These are phyloP conservation scores for Eupithecia insigniata DNA, from an alignment of 2,888 invertebrate genomes.

Conservation along the genomic window DNA sequence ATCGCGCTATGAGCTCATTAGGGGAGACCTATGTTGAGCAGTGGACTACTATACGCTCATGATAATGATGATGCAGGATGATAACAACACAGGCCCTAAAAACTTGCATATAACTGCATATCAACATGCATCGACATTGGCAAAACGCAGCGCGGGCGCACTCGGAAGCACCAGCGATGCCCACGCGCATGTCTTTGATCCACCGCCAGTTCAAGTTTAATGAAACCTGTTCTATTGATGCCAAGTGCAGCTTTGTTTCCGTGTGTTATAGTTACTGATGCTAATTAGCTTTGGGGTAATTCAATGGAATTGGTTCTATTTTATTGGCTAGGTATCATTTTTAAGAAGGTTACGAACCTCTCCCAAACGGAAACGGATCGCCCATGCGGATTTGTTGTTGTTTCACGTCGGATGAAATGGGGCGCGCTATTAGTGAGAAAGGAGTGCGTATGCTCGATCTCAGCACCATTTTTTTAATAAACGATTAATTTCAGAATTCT, in stretches of 20 bases:
- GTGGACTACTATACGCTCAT: too few species aligned
- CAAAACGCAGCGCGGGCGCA: conserved; percentile 31
- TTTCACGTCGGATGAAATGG: too few species aligned
- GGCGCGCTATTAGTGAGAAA: too few species aligned
- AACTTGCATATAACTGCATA: conserved; percentile 1
- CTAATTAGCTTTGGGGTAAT: conserved; percentile 3
- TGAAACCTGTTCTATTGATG: conserved; percentile 42
- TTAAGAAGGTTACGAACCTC: too few species aligned
- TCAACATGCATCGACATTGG: conserved; percentile 27
- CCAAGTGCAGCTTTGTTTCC: conserved; percentile 39
- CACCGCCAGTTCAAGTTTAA: conserved; percentile 46
- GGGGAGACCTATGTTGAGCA: too few species aligned
- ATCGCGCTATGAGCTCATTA: too few species aligned
- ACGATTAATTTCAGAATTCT: too few species aligned
- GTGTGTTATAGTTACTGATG: conserved; percentile 11
- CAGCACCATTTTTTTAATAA: too few species aligned
- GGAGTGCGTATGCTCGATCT: too few species aligned
- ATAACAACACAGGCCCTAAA: neutral
- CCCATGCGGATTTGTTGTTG: too few species aligned
- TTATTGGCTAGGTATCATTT: neutral
- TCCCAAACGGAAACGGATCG: too few species aligned
- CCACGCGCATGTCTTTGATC: conserved; percentile 41
- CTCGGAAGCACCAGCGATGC: conserved; percentile 38
- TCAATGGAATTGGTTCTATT: neutral
- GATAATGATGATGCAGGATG: neutral